phyloP scores from a whole-genome alignment of 2,113 vertebrate genomes.

The Peucedramus taeniatus region DNA sequence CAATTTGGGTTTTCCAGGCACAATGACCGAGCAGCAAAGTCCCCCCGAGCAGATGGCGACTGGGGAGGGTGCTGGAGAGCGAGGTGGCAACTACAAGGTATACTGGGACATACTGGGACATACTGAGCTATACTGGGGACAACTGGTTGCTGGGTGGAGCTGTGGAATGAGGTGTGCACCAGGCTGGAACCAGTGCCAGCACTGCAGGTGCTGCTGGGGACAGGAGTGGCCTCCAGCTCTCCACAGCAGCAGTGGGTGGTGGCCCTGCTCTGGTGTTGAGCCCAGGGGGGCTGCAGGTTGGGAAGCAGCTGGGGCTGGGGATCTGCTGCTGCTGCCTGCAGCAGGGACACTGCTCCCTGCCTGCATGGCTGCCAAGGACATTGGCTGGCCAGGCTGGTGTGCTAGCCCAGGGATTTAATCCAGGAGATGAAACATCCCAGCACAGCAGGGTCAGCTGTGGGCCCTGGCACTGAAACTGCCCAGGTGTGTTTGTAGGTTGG shows the following conservation, averaged over 20 bases:
- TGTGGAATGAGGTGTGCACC: rapidly evolving
- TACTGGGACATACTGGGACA: neutral
- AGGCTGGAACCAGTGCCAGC: neutral
- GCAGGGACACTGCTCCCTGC: neutral
- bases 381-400: neutral
- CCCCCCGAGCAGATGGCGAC: constrained; percentile 80
- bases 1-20: neutral
- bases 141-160: rapidly evolving
- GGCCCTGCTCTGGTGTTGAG: neutral
- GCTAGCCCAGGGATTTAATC: neutral
- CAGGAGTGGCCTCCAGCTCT: neutral
- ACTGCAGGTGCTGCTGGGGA: neutral
- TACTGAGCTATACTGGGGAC: neutral
- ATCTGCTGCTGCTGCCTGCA: neutral
- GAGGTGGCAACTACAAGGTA: constrained; percentile 84
- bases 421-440: neutral
- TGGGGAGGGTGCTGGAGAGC: constrained; percentile 80
- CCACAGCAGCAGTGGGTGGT: rapidly evolving
- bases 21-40: constrained; percentile 82
- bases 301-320: neutral
- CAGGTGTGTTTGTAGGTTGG: neutral
- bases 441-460: rapidly evolving
- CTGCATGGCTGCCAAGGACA: rapidly evolving
- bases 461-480: neutral
- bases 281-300: rapidly evolving